Evolutionary conservation across 1,140 invertebrate genomes (phyloP).

Genomic region (Schmidtea mediterranea): DNA sequence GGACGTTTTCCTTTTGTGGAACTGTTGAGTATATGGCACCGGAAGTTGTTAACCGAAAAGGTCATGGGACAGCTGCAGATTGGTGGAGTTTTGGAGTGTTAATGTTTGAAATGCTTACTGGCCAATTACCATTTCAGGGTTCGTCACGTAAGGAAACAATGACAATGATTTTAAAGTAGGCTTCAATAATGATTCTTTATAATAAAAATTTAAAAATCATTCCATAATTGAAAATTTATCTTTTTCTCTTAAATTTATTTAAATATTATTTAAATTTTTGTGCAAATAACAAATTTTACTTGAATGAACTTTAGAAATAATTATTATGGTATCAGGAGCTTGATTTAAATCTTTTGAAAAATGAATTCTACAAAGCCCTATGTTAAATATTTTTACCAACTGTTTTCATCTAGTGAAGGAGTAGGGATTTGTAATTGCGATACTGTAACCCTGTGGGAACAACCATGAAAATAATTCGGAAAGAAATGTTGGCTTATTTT

Average conservation of each 20-base stretch:
- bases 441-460: too few species aligned
- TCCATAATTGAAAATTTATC: not conserved
- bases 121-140: constrained; percentile 80
- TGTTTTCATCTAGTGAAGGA: too few species aligned
- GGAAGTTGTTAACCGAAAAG: constrained; percentile 84
- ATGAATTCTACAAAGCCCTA: too few species aligned
- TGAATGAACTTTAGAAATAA: too few species aligned
- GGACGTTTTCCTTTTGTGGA: not conserved
- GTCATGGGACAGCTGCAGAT: constrained; percentile 84
- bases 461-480: too few species aligned
- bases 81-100: constrained; percentile 98
- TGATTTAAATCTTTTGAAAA: too few species aligned
- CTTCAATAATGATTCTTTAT: not conserved
- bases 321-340: too few species aligned
- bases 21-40: constrained; percentile 72
- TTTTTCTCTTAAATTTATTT: not conserved
- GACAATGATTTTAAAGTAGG: constrained; percentile 78
- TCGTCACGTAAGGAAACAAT: constrained; percentile 83
- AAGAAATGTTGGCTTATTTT: too few species aligned
- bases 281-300: too few species aligned
- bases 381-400: too few species aligned
- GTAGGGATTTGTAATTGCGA: too few species aligned
- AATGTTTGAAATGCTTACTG: constrained; percentile 98
- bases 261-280: not conserved
- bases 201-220: not conserved